Percentiles rank a stretch among this genome's conserved stretches.
phyloP scores from a whole-genome alignment of 92 coral and sea anemone species.

The Phymanthus crucifer region DNA sequence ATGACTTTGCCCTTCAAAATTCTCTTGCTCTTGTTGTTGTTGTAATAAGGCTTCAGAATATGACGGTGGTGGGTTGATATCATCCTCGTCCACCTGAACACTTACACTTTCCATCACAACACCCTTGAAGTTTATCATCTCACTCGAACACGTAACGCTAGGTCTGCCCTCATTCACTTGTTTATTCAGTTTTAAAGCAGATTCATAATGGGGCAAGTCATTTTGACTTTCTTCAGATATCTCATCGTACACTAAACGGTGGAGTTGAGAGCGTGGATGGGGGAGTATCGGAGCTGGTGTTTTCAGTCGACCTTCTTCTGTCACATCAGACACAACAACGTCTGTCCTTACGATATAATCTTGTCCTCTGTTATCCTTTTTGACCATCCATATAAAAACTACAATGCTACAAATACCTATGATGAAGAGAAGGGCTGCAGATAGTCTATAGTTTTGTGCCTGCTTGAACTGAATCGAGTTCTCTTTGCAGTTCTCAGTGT shows the following conservation, averaged over 20 bases:
- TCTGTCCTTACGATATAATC: background rate
- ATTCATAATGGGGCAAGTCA: slow-evolving; percentile 29
- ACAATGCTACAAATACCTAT: slow-evolving; percentile 23
- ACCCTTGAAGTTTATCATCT: slow-evolving; percentile 10
- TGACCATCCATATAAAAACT: slow-evolving; percentile 24
- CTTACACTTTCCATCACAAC: slow-evolving; percentile 23
- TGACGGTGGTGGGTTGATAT: slow-evolving; percentile 31
- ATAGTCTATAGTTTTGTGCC: slow-evolving; percentile 32
- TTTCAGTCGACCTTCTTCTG: slow-evolving; percentile 34
- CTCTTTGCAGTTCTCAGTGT: background rate
- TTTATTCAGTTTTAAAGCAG: slow-evolving; percentile 16
- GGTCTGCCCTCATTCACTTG: background rate
- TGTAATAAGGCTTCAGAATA: slow-evolving; percentile 22
- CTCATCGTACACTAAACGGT: slow-evolving; percentile 15
- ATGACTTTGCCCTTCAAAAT: background rate
- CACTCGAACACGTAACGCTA: slow-evolving; percentile 13
- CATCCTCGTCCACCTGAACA: slow-evolving; percentile 39
- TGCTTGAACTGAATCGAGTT: slow-evolving; percentile 13
- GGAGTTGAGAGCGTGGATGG: slow-evolving; percentile 32
- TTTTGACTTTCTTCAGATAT: background rate
- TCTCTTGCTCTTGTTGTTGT: background rate
- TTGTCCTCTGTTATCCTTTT: slow-evolving; percentile 13
- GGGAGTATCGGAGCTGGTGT: slow-evolving; percentile 25
- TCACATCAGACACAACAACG: slow-evolving; percentile 24
- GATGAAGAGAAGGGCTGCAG: slow-evolving; percentile 31